phyloP scores from a whole-genome alignment of 1,140 invertebrate species.

The Camponotus pennsylvanicus region DNA sequence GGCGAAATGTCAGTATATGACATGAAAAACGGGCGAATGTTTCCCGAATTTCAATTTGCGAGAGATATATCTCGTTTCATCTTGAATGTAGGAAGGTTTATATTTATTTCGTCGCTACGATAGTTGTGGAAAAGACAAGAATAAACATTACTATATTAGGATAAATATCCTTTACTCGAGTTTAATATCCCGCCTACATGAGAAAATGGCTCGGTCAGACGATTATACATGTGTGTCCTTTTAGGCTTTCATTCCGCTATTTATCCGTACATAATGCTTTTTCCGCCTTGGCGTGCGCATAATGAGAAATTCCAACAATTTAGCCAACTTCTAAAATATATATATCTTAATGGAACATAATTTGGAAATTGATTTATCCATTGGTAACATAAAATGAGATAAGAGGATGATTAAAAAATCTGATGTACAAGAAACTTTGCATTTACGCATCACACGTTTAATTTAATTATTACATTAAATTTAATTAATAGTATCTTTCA shows the following conservation, averaged over 20 bases:
- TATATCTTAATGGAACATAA: neutral
- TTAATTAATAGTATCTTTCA: neutral
- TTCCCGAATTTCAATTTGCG: conserved; percentile 11
- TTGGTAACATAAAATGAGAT: neutral
- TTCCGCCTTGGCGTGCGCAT: neutral
- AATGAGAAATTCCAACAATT: neutral
- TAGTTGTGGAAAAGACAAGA: neutral
- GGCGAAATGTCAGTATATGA: neutral
- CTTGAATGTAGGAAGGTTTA: neutral
- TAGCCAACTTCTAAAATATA: neutral
- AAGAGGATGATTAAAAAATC: neutral
- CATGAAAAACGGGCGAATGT: neutral
- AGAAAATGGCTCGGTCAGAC: neutral
- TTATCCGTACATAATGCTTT: neutral
- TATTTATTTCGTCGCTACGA: neutral
- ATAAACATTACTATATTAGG: neutral
- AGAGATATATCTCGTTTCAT: neutral
- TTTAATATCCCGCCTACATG: neutral
- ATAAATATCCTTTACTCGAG: neutral
- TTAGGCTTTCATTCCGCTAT: neutral
- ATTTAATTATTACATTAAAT: neutral
- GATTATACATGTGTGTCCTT: neutral
- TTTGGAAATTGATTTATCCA: neutral
- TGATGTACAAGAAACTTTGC: neutral
- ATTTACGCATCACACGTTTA: neutral